Conservation (phyloP, 2,113 vertebrate genomes). For the Toxotes jaculatrix region DNA sequence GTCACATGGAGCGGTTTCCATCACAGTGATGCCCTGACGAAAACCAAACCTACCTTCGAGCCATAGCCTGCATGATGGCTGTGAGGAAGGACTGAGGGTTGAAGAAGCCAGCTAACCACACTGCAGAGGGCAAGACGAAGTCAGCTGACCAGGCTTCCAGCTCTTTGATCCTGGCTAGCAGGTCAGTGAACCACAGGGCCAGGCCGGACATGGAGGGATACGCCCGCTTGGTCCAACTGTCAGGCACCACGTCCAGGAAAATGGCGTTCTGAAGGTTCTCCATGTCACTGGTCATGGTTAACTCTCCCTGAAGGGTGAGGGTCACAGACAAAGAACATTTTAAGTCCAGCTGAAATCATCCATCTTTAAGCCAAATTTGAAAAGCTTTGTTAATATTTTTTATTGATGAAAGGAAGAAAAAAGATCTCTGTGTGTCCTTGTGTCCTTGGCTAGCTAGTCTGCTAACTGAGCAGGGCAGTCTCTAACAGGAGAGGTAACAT, state of each 20-base stretch:
- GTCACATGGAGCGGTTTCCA: background rate
- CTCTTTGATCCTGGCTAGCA: constrained; percentile 90
- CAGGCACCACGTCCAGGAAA: constrained; percentile 89
- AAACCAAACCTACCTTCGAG: constrained; percentile 76
- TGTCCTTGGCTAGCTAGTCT: no score
- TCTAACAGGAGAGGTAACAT: no score
- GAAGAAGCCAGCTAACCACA: constrained; percentile 96
- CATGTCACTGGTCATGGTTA: constrained; percentile 96
- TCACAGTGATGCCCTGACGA: background rate
- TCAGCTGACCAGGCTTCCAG: constrained; percentile 92
- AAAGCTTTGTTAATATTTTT: background rate
- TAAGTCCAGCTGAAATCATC: background rate
- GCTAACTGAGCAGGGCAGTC: no score
- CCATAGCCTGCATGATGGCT: constrained; percentile 94
- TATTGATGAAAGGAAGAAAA: no score
- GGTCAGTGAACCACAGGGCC: constrained; percentile 90
- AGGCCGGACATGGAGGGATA: constrained; percentile 92
- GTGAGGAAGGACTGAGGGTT: constrained; percentile 96
- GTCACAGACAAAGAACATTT: background rate
- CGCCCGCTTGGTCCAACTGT: constrained; percentile 89
- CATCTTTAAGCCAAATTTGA: background rate
- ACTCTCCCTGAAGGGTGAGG: constrained; percentile 87
- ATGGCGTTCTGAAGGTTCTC: constrained; percentile 91
- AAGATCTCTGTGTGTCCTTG: no score
- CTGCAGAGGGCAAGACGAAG: constrained; percentile 87